Conservation (phyloP, 2,888 invertebrate genomes). For the Agonopterix heracliana region DNA sequence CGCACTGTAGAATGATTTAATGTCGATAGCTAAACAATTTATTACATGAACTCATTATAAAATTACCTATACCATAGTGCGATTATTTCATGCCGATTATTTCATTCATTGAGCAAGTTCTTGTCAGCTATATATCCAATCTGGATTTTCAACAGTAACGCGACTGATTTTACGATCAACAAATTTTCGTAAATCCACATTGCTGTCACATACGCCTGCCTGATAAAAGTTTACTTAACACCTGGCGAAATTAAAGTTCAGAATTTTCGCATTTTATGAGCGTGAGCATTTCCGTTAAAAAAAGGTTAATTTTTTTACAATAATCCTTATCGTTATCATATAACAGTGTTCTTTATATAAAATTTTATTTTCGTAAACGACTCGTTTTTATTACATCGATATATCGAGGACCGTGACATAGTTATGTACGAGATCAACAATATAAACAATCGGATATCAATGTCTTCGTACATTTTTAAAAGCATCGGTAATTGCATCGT, state of each 20-base stretch:
- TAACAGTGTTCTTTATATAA: too few species aligned
- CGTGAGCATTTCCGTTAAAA: neutral
- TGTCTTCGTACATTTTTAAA: constrained; percentile 42
- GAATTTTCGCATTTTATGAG: neutral
- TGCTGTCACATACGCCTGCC: too few species aligned
- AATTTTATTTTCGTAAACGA: too few species aligned
- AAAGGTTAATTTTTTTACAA: neutral
- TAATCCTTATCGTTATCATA: too few species aligned
- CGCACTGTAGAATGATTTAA: too few species aligned
- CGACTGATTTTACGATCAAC: too few species aligned
- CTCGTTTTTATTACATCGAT: constrained; percentile 21
- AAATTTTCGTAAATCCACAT: too few species aligned
- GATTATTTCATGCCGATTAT: neutral
- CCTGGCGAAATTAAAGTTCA: too few species aligned
- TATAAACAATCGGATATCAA: constrained; percentile 50
- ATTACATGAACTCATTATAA: too few species aligned
- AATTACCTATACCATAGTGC: too few species aligned
- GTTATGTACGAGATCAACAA: constrained; percentile 47
- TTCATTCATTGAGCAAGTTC: neutral
- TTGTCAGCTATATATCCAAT: neutral
- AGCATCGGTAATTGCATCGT: constrained; percentile 43
- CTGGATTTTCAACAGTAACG: neutral
- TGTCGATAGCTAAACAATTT: too few species aligned
- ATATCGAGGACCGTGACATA: constrained; percentile 38
- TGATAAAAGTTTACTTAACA: too few species aligned